Conservation (phyloP, 2,797 vertebrate species). For the Xerus rutilus region DNA sequence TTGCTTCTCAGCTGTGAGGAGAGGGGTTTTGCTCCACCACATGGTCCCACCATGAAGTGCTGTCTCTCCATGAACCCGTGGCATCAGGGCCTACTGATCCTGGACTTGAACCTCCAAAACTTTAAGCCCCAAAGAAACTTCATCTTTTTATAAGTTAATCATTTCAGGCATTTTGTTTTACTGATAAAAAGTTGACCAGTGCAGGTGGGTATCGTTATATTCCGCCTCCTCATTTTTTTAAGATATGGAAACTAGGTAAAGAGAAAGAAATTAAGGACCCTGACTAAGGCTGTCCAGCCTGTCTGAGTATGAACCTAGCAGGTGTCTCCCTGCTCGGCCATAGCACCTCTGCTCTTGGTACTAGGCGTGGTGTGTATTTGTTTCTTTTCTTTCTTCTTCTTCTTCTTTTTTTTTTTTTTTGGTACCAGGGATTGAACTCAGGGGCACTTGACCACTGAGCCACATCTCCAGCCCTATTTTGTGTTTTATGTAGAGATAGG, state of each 20-base stretch:
- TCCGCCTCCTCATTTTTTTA: not conserved
- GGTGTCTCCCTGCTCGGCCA: not conserved
- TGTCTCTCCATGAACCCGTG: not conserved
- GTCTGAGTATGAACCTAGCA: not conserved
- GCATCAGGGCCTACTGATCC: not conserved
- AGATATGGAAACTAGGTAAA: not conserved
- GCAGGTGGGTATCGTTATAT: not conserved
- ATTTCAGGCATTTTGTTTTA: not conserved
- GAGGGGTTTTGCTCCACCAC: not conserved
- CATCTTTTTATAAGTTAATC: not conserved
- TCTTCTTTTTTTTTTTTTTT: no score
- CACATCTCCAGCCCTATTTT: no score
- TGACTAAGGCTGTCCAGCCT: not conserved
- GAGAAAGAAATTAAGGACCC: not conserved
- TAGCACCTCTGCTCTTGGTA: fast-evolving
- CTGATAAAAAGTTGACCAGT: not conserved
- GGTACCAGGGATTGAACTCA: no score
- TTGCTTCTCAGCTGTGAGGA: not conserved
- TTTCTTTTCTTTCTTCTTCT: not conserved
- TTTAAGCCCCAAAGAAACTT: not conserved
- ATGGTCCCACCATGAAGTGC: not conserved
- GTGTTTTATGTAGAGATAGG: no score
- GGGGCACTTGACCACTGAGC: no score
- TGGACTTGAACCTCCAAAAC: not conserved
- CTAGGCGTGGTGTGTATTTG: not conserved